Base-by-base conservation (phyloP, 2,113 vertebrate genomes). In the Athene cunicularia region DNA sequence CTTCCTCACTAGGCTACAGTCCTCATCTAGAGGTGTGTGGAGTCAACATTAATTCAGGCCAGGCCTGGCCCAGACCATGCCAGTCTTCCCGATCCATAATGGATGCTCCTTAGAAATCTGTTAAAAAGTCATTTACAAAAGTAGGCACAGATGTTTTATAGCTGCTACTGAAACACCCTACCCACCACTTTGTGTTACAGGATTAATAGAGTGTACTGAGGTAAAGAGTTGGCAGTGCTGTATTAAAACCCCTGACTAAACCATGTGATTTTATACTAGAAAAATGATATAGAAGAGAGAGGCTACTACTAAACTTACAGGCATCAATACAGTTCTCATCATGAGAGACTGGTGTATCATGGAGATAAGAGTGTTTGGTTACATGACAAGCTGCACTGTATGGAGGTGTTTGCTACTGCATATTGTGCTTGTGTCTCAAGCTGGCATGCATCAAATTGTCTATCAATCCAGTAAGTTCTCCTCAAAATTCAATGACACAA, bases 141-240 rank as follows among this genome's bases (percentile, higher is more conserved):
- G 71, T 4, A 91, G 88, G 92, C 86, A 86, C 45, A 79, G 93
- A 87, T 76, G 70, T 85, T 85, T 89, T 56, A 79, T 12, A 47
- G 63, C 18, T 82, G 96, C 91, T 95, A 74, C 89, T 94, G 93
- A 93, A 97, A 91, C 43, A 88, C 68, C 37, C 63, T 55, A 62
- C 80, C 72, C 83, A 90, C 52, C 56, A 24, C 62, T 88, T 72
- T 5, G 26, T 70, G 80, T 35, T 70, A 87, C n/a, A 93, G 84
- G 85, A 76, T 56, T 85, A 77, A 55, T 8, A 14, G 82, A 86
- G 86, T 11, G 33, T 26, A 71, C 76, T 82, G 97, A 96, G 94
- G 95, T 96, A 95, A 95, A 76, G 87, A 95, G 89, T 91, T 96
- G 89, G 77, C 87, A 94, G 96, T 95, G 97, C 91, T 96, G 7